phyloP scores from a whole-genome alignment of 2,113 vertebrate species.

The Dicentrarchus labrax region DNA sequence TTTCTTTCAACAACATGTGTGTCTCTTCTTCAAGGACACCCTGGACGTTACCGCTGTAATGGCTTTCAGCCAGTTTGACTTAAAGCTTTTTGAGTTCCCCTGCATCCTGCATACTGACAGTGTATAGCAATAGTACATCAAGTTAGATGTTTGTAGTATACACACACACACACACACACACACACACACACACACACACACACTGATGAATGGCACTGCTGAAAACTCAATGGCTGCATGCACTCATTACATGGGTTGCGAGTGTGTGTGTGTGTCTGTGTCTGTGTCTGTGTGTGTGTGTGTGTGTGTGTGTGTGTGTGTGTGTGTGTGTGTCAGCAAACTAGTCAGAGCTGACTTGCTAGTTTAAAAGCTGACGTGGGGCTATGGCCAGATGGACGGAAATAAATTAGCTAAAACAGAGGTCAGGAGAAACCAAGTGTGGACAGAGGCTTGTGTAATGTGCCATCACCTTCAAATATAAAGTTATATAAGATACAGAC shows the following conservation, averaged over 20 bases:
- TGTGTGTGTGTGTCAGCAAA: conserved; percentile 48
- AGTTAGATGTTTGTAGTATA: too few species aligned
- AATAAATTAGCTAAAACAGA: conserved; percentile 48
- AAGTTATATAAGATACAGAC: background rate
- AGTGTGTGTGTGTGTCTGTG: too few species aligned
- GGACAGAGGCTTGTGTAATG: background rate
- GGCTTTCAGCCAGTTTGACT: conserved; percentile 43
- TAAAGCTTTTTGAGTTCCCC: conserved; percentile 1
- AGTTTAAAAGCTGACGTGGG: conserved; percentile 57
- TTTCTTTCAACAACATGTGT: background rate
- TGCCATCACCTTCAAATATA: background rate
- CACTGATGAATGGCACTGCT: conserved; percentile 33
- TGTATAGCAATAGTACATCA: conserved; percentile 4
- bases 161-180: background rate
- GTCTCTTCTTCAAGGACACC: conserved; percentile 26
- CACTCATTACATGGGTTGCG: conserved; percentile 19
- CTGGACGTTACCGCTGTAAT: background rate
- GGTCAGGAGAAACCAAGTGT: conserved; percentile 28
- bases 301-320: too few species aligned
- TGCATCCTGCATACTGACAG: conserved; percentile 14
- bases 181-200: conserved; percentile 24
- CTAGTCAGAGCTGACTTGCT: conserved; percentile 50
- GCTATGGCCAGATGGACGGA: conserved; percentile 45
- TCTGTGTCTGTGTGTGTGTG: too few species aligned
- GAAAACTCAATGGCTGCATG: conserved; percentile 34